Percentiles rank a stretch among this genome's conserved stretches.
Conservation (phyloP, 2,797 vertebrate genomes). For the Pyrocephalus nanus region DNA sequence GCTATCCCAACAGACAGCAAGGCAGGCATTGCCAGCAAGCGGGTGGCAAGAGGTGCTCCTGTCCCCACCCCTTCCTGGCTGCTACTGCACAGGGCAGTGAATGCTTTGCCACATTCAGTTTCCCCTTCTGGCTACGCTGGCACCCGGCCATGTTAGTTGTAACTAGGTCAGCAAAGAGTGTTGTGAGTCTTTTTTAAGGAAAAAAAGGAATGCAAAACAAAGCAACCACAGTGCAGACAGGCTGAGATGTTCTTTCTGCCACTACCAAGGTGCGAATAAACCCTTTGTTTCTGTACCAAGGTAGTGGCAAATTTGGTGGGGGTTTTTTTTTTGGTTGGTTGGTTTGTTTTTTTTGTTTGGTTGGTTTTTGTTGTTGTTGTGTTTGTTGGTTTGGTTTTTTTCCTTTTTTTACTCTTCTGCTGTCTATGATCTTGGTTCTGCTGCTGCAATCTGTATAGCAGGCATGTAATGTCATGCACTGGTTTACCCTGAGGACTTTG, state of each 20-base stretch:
- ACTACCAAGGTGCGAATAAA: background rate
- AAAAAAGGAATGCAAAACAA: background rate
- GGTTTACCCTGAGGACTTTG: background rate
- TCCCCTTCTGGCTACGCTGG: fast-evolving
- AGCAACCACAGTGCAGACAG: background rate
- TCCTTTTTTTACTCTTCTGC: background rate
- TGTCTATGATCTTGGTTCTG: background rate
- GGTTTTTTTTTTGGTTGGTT: background rate
- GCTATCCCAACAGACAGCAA: background rate
- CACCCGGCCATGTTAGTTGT: background rate
- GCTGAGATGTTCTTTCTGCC: background rate
- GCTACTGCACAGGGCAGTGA: background rate
- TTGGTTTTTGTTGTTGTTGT: too few species aligned
- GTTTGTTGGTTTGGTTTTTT: too few species aligned
- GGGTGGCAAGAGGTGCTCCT: background rate
- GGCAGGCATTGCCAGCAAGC: background rate
- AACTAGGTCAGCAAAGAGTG: background rate
- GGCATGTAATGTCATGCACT: background rate
- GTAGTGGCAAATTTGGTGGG: background rate
- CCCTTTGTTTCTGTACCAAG: background rate
- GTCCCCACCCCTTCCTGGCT: background rate
- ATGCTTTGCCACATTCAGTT: background rate
- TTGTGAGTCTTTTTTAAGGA: background rate
- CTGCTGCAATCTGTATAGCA: background rate
- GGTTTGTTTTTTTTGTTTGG: too few species aligned